Conservation (phyloP, 2,113 vertebrate genomes). For the Thymallus thymallus region DNA sequence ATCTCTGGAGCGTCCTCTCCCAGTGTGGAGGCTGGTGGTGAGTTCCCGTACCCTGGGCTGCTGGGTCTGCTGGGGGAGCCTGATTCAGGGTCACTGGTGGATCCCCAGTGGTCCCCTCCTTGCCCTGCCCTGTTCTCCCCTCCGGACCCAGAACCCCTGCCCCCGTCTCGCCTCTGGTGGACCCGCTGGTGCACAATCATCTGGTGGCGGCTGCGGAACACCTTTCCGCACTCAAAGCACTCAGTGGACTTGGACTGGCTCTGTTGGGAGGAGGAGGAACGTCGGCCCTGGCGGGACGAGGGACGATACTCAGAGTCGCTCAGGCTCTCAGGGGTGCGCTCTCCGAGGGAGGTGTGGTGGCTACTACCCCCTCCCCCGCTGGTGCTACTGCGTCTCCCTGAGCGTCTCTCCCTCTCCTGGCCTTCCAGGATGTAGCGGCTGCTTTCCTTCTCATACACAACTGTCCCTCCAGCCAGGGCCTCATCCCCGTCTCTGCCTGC, state of each 20-base stretch:
- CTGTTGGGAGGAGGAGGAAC: conserved; percentile 61
- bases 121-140: conserved; percentile 55
- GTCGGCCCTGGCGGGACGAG: conserved; percentile 77
- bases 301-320: conserved; percentile 83
- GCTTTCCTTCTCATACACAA: conserved; percentile 84
- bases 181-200: conserved; percentile 91
- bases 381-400: conserved; percentile 64
- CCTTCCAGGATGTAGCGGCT: conserved; percentile 81
- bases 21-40: conserved; percentile 73
- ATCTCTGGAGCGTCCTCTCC: conserved; percentile 80
- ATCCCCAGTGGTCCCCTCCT: conserved; percentile 76
- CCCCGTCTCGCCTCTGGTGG: conserved; percentile 74
- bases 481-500: conserved; percentile 73
- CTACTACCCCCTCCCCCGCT: conserved; percentile 36
- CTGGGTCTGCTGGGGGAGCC: conserved; percentile 82
- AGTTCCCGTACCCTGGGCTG: conserved; percentile 86
- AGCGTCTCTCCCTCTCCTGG: conserved; percentile 80
- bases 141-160: conserved; percentile 67
- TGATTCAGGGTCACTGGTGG: conserved; percentile 84
- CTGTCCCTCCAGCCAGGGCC: conserved; percentile 72
- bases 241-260: conserved; percentile 80
- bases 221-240: conserved; percentile 93
- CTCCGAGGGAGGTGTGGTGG: conserved; percentile 47
- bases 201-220: conserved; percentile 95
- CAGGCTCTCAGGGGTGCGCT: conserved; percentile 65